Conservation (phyloP, 2,888 invertebrate species). For the Rugalucina vietnamica region DNA sequence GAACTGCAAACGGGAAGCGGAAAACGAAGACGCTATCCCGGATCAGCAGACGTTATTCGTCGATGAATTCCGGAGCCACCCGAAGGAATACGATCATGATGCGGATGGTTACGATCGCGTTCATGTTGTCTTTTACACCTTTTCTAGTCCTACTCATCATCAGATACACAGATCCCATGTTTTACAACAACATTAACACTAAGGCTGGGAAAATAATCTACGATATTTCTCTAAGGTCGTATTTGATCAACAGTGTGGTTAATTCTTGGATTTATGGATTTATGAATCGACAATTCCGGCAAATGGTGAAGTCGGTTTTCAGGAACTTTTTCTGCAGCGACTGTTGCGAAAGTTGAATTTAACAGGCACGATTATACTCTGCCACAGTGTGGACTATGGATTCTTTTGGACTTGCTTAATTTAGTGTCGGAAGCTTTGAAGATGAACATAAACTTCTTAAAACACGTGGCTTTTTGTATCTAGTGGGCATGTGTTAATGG, state of each 20-base stretch:
- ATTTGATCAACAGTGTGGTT: conserved; percentile 59
- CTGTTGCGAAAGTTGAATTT: too few species aligned
- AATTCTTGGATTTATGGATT: conserved; percentile 62
- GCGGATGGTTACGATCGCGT: conserved; percentile 60
- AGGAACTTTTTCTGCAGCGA: conserved; percentile 38
- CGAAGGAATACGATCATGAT: conserved; percentile 57
- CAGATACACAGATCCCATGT: conserved; percentile 46
- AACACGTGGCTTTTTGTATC: too few species aligned
- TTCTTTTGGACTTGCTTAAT: too few species aligned
- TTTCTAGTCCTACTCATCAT: conserved; percentile 52
- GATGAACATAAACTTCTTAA: too few species aligned
- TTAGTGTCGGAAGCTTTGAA: too few species aligned
- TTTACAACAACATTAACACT: conserved; percentile 26
- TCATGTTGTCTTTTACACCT: conserved; percentile 59
- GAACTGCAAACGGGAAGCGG: background rate
- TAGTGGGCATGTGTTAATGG: too few species aligned
- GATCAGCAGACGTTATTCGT: conserved; percentile 5
- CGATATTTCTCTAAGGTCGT: conserved; percentile 49
- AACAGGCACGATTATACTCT: too few species aligned
- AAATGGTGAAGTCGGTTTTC: conserved; percentile 47
- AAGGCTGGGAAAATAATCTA: conserved; percentile 45
- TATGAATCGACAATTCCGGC: conserved; percentile 53
- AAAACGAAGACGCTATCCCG: background rate
- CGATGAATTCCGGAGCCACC: conserved; percentile 32
- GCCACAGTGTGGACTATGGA: too few species aligned